Evolutionary conservation across 2,797 vertebrate species (phyloP).

Genomic region (Coluber constrictor): DNA sequence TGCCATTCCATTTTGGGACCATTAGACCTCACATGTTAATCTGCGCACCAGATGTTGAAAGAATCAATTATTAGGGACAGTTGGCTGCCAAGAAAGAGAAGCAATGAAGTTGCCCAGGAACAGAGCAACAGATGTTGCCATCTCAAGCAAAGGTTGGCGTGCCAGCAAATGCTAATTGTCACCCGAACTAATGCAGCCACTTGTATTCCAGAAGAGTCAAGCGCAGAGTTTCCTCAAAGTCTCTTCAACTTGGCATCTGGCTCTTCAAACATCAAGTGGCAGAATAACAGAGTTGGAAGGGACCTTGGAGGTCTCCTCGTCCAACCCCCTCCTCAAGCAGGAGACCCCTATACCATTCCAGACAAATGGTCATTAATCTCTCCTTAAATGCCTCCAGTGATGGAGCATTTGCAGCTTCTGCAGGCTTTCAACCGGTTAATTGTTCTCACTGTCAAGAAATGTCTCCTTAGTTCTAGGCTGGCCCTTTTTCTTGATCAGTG

Average conservation of each 20-base stretch:
- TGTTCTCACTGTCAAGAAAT: not conserved
- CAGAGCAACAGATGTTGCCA: not conserved
- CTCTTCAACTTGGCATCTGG: not conserved
- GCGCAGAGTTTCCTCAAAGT: not conserved
- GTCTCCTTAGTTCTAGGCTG: not conserved
- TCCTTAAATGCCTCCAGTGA: not conserved
- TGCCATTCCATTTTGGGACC: constrained; percentile 15
- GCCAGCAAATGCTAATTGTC: constrained; percentile 8
- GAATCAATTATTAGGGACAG: constrained; percentile 28
- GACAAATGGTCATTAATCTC: not conserved
- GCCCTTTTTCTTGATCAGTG: not conserved
- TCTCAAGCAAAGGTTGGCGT: not conserved
- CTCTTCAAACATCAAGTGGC: not conserved
- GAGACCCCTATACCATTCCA: not conserved
- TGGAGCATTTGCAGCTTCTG: not conserved
- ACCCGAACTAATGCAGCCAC: not conserved
- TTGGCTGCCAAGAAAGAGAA: constrained; percentile 6
- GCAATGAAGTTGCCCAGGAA: not conserved
- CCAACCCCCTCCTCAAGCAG: too few species aligned
- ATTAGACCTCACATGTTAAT: constrained; percentile 2
- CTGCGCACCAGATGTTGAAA: constrained; percentile 27
- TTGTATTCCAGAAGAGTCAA: not conserved
- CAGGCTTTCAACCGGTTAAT: not conserved
- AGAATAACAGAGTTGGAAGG: not conserved
- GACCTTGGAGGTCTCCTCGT: not conserved